Percentiles rank a stretch among this genome's conserved stretches.
Evolutionary conservation across 2,888 invertebrate genomes (phyloP).

Genomic region (Orchestes rusci): DNA sequence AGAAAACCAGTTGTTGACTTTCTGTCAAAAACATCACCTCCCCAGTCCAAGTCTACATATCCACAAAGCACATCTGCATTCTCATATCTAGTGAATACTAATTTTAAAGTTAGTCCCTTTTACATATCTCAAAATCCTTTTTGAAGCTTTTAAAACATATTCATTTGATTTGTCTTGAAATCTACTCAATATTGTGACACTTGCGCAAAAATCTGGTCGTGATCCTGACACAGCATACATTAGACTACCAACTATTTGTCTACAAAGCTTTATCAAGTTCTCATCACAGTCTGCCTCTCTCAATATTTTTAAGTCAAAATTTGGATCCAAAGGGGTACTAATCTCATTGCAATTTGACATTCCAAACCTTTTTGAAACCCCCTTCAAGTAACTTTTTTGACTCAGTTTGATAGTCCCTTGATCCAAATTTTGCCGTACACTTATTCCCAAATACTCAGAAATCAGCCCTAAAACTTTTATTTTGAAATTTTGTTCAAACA

Average conservation of each 20-base stretch:
- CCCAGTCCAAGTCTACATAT: not conserved
- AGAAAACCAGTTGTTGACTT: not conserved
- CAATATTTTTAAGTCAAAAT: constrained; percentile 15
- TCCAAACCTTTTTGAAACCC: constrained; percentile 4
- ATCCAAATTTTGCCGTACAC: constrained; percentile 13
- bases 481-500: not conserved
- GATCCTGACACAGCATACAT: not conserved
- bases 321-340: constrained; percentile 14
- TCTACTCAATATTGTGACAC: not conserved
- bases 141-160: not conserved
- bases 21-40: constrained; percentile 9
- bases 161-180: not conserved
- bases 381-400: constrained; percentile 6
- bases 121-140: not conserved
- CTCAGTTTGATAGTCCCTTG: constrained; percentile 6
- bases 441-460: constrained; percentile 16
- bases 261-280: not conserved
- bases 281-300: no score
- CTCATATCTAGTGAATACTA: not conserved
- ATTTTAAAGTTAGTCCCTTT: constrained; percentile 1
- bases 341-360: not conserved
- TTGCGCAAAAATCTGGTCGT: not conserved
- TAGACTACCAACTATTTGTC: not conserved
- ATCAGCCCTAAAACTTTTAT: constrained; percentile 21
- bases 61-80: constrained; percentile 2